phyloP scores from a whole-genome alignment of 1,140 invertebrate species.

The Diprion similis region DNA sequence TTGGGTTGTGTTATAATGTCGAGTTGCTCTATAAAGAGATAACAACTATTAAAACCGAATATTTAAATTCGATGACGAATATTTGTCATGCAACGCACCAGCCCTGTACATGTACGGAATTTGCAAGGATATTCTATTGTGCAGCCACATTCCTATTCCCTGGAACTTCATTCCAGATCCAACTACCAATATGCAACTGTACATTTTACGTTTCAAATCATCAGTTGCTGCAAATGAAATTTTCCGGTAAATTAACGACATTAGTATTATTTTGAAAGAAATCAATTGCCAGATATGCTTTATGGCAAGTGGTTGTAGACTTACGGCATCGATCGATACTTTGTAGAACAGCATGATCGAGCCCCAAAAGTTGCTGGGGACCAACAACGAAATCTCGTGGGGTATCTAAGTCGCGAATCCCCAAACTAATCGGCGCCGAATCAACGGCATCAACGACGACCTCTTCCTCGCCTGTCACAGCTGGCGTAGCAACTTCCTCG shows the following conservation, averaged over 20 bases:
- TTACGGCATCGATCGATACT: slow-evolving; percentile 89
- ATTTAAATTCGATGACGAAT: background rate
- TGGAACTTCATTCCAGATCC: slow-evolving; percentile 90
- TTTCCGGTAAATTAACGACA: background rate
- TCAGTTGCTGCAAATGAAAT: slow-evolving; percentile 67
- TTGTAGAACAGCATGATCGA: slow-evolving; percentile 90
- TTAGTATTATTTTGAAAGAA: background rate
- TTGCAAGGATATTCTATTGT: slow-evolving; percentile 84
- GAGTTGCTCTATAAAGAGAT: slow-evolving; percentile 68
- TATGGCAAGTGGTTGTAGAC: slow-evolving; percentile 33
- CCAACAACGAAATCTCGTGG: slow-evolving; percentile 70
- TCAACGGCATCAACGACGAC: slow-evolving; percentile 83
- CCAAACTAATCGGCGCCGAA: slow-evolving; percentile 57
- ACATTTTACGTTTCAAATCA: slow-evolving; percentile 94
- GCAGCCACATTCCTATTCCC: slow-evolving; percentile 87
- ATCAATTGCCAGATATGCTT: background rate
- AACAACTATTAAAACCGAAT: slow-evolving; percentile 26
- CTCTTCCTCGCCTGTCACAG: slow-evolving; percentile 72
- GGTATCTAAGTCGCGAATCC: slow-evolving; percentile 57
- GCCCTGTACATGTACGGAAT: slow-evolving; percentile 81
- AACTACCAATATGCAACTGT: slow-evolving; percentile 89
- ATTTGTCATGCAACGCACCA: slow-evolving; percentile 50
- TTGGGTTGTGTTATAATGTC: slow-evolving; percentile 85
- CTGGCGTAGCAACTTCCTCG: slow-evolving; percentile 52
- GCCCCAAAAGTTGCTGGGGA: slow-evolving; percentile 80